Base-by-base conservation (phyloP, 2,797 vertebrate genomes). In the Phoebastria nigripes region DNA sequence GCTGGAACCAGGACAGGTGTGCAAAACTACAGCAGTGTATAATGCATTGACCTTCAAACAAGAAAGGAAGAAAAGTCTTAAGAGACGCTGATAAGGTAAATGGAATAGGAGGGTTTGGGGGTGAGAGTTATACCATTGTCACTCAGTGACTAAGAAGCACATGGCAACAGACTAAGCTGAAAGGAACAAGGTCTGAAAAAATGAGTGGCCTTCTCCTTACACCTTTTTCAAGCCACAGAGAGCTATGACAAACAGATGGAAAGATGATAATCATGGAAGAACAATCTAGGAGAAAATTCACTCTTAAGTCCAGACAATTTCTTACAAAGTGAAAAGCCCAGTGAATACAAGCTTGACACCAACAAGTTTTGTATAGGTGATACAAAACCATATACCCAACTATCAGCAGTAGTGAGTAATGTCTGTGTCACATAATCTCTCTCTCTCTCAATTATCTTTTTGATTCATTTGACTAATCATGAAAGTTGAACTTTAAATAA, bases 401-500 rank as follows among this genome's bases (percentile, higher is more conserved):
- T 44, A 39, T 59, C 12, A 91, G 72, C 89, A 54, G 7, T 15
- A 58, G 35, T 96, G 96, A 97, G 69, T 96, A 96, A 96, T 39
- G 59, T 70, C 79, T 72, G 62, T 96, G 78, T 96, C 94, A 83
- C 81, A 85, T 85, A 83, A 63, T 85, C 37, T 66, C 69, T 89
- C 55, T 89, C 55, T 67, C 62, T 89, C 89, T 94, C 91, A 91
- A 81, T 96, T 88, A 84, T 77, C 79, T 65, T 91, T 86, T 82
- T 95, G 86, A 95, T 93, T 94, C 84, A 67, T 96, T 96, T 82
- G 87, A 93, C 88, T 96, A 94, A 96, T 97, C 95, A 92, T 70
- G 96, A 91, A 84, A 95, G 79, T 72, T 96, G 87, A 97, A 96
- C 97, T 97, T 96, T 94, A 97, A 96, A 94, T 97, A 96, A 91